Conservation (phyloP, 2,797 vertebrate genomes). For the Eulemur rubriventer region DNA sequence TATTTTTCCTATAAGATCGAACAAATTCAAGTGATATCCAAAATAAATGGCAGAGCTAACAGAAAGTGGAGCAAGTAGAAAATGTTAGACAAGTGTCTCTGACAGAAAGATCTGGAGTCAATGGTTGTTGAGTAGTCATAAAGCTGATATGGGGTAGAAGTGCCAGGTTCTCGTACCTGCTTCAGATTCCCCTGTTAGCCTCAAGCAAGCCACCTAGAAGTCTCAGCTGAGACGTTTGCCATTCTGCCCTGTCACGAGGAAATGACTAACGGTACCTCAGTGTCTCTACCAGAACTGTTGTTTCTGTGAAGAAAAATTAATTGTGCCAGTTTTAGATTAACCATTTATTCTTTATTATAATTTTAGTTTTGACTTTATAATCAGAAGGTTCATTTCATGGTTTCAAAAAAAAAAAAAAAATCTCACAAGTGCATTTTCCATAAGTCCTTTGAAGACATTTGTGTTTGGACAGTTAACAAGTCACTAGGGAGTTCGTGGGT, state of each 20-base stretch:
- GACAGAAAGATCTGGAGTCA: neutral
- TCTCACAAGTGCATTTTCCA: constrained; percentile 65
- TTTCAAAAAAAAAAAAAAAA: constrained; percentile 61
- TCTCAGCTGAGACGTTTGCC: neutral
- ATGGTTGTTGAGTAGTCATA: neutral
- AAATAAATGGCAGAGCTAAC: neutral
- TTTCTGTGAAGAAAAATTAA: constrained; percentile 17
- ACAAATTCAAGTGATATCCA: neutral
- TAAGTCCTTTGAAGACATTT: constrained; percentile 67
- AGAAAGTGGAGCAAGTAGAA: neutral
- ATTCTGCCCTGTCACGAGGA: neutral
- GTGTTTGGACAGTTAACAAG: constrained; percentile 81
- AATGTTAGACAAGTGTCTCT: neutral
- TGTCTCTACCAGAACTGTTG: neutral
- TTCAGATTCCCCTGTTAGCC: neutral
- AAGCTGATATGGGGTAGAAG: neutral
- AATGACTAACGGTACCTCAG: neutral
- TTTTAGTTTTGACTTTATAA: constrained; percentile 57
- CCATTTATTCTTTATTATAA: constrained; percentile 30
- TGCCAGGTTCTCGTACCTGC: neutral
- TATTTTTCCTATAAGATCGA: neutral
- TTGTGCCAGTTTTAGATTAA: constrained; percentile 19
- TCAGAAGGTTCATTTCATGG: constrained; percentile 43
- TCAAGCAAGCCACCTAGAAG: neutral
- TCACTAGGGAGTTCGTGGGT: constrained; percentile 77